A percentile compares a stretch with the other conserved stretches of the same genome.
phyloP scores from a whole-genome alignment of 2,797 vertebrate species.

The Gambusia yucatana region DNA sequence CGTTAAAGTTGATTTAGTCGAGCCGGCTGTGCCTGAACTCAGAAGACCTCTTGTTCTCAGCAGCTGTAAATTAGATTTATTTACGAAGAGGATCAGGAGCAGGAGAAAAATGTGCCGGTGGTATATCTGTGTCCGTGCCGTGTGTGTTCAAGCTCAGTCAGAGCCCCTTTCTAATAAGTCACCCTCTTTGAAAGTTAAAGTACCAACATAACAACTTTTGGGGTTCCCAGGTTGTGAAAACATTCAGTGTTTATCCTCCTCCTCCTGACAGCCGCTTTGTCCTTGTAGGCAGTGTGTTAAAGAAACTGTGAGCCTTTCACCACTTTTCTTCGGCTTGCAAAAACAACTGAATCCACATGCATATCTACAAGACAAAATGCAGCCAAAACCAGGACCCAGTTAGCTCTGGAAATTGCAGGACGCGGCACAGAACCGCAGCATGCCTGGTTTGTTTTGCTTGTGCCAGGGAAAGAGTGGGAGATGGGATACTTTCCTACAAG shows the following conservation, averaged over 20 bases:
- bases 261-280: constrained; percentile 1
- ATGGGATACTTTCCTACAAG: background rate
- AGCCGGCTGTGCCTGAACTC: constrained; percentile 40
- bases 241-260: background rate
- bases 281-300: background rate
- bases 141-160: constrained; percentile 10
- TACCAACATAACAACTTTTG: background rate
- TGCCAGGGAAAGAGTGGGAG: background rate
- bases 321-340: background rate
- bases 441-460: background rate
- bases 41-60: constrained; percentile 44
- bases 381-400: background rate
- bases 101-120: constrained; percentile 28
- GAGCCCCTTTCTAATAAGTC: constrained; percentile 19
- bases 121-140: constrained; percentile 35
- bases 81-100: constrained; percentile 47
- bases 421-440: background rate
- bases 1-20: constrained; percentile 64
- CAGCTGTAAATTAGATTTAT: constrained; percentile 69
- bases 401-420: background rate
- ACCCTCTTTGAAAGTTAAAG: constrained; percentile 2
- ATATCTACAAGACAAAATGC: background rate
- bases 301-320: background rate
- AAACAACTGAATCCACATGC: background rate
- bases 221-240: constrained; percentile 4